These are phyloP conservation scores for Ispidina picta DNA, from an alignment of 2,797 vertebrate genomes.

Conservation along the genomic window DNA sequence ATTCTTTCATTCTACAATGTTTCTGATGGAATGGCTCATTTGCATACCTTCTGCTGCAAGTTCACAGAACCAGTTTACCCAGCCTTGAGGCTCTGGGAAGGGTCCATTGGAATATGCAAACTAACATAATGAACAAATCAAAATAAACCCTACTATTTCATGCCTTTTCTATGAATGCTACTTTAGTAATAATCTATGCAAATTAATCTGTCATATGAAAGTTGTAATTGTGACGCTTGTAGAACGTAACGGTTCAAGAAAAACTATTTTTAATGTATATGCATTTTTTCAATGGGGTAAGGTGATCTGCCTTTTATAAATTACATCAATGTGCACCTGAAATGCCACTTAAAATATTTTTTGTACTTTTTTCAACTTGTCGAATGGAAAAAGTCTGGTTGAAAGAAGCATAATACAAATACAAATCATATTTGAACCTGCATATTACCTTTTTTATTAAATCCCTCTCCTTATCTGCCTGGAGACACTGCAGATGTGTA, in stretches of 20 bases:
- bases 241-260: neutral
- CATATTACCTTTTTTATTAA: neutral
- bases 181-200: neutral
- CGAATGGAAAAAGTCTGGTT: neutral
- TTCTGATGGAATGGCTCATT: constrained; percentile 67
- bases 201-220: neutral
- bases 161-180: neutral
- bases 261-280: neutral
- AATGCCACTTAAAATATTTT: neutral
- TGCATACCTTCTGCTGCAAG: constrained; percentile 75
- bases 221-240: neutral
- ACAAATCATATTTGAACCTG: neutral
- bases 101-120: constrained; percentile 63
- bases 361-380: neutral
- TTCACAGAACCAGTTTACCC: constrained; percentile 79
- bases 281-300: neutral
- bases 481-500: neutral
- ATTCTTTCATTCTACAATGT: constrained; percentile 78
- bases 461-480: neutral
- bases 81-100: constrained; percentile 79
- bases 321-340: accelerated
- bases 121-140: constrained; percentile 47
- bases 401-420: neutral
- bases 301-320: neutral
- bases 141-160: neutral